Percentiles rank a stretch among this genome's conserved stretches.
phyloP scores from a whole-genome alignment of 2,113 vertebrate genomes.

The Aplodontia rufa region DNA sequence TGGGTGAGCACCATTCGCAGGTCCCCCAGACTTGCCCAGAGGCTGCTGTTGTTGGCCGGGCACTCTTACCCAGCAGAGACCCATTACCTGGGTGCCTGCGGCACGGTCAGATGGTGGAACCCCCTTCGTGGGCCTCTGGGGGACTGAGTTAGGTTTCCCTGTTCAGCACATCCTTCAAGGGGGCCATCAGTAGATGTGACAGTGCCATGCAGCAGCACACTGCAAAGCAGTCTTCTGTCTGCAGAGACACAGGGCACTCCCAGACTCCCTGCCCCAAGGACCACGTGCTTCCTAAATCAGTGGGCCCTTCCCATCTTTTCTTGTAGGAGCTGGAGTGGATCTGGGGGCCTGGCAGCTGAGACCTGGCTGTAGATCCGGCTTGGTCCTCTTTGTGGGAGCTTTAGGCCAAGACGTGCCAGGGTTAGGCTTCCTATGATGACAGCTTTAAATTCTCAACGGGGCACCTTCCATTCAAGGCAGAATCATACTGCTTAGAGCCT shows the following conservation, averaged over 20 bases:
- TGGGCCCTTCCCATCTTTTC: not conserved
- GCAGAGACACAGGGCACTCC: fast-evolving
- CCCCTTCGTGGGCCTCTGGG: not conserved
- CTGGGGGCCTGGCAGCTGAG: too few species aligned
- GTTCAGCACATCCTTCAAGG: not conserved
- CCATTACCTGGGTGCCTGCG: not conserved
- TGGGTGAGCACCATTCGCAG: not conserved
- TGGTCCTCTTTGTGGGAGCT: not conserved
- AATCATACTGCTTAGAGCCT: not conserved
- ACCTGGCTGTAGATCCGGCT: not conserved
- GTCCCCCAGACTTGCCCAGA: not conserved
- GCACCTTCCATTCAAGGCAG: not conserved
- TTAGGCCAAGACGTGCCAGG: not conserved
- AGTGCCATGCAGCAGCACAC: not conserved
- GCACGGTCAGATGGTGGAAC: not conserved
- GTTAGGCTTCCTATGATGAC: not conserved
- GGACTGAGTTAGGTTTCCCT: not conserved
- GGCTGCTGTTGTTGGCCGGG: not conserved
- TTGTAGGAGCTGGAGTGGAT: not conserved
- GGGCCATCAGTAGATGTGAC: not conserved
- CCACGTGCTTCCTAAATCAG: fast-evolving
- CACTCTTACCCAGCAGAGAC: not conserved
- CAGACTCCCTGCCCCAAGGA: not conserved
- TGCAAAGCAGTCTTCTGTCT: not conserved
- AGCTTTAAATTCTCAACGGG: not conserved